A percentile compares a stretch with the other conserved stretches of the same genome.
phyloP scores from a whole-genome alignment of 1,140 invertebrate species.

The Stegodyphus dumicola region DNA sequence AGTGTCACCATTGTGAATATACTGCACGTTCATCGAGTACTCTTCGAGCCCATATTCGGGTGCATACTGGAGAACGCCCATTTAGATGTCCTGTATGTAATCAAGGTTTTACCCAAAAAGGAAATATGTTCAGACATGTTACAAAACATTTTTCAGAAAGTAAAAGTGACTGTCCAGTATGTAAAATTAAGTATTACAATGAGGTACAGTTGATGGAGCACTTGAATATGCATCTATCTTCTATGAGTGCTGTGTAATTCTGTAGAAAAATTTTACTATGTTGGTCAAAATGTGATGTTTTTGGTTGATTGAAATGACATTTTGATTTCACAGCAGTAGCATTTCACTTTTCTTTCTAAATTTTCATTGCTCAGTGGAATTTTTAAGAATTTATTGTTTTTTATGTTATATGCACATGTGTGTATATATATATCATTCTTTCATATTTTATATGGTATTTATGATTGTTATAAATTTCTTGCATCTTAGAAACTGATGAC shows the following conservation, averaged over 20 bases:
- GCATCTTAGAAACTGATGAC: too few relatives aligned
- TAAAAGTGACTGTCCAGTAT: slow-evolving; percentile 67
- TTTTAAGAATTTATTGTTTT: too few relatives aligned
- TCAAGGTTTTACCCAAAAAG: slow-evolving; percentile 70
- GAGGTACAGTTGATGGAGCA: background rate
- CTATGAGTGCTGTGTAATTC: background rate
- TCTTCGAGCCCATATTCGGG: slow-evolving; percentile 54
- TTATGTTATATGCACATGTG: too few relatives aligned
- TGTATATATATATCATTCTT: too few relatives aligned
- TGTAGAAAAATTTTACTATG: too few relatives aligned
- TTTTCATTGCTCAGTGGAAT: too few relatives aligned
- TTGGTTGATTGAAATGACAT: too few relatives aligned
- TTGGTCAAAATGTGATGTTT: too few relatives aligned
- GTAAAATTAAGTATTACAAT: slow-evolving; percentile 36
- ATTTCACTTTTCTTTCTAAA: too few relatives aligned
- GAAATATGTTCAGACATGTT: slow-evolving; percentile 68
- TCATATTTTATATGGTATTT: too few relatives aligned
- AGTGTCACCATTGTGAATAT: slow-evolving; percentile 6
- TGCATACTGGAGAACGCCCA: slow-evolving; percentile 74
- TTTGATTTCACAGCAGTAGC: too few relatives aligned
- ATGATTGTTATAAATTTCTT: too few relatives aligned
- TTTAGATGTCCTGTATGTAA: slow-evolving; percentile 73
- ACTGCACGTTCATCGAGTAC: background rate
- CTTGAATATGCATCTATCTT: background rate
- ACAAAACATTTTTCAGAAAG: slow-evolving; percentile 67